Evolutionary conservation across 2,797 vertebrate genomes (phyloP), one percentile per base, ranked within the genome.

Genomic region (Clarias laeviceps): DNA sequence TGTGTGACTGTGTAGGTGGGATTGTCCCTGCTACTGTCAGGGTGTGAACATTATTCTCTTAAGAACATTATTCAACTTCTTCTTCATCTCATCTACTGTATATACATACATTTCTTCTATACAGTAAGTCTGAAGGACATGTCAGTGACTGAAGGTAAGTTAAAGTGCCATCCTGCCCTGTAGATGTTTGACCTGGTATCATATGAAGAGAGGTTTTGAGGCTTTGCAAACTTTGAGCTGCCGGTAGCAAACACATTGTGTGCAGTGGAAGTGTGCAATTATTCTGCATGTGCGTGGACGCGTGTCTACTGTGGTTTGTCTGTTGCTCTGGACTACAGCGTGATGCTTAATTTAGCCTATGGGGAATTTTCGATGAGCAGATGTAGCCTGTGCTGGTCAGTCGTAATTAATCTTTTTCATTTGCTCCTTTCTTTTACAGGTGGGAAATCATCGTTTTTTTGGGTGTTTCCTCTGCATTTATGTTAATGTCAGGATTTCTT

Each of bases 271-370:
- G 74, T 84, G 65, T 85, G 66, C 83, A 64, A 64, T 80, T 73
- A 65, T 8, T 37, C 59, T 27, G 50, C 66, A 50, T 84, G 82
- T 32, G 79, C 11, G 24, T 79, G 73, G 77, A 54, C 40, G n/a
- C 62, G 20, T 65, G 61, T 65, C 78, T 80, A 54, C 62, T 80
- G 79, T 80, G 79, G 79, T 50, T 80, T 80, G 40, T 80, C 79
- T 89, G 90, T 92, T 90, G 87, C 88, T 90, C 84, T 85, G 84
- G 87, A 88, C 85, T 86, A 82, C 84, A 88, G 86, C 66, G 24
- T 91, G 90, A 90, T 91, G 87, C 86, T 92, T 92, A 88, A 90
- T 93, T 93, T 92, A 91, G 90, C 91, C 92, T 89, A 89, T 84
- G 72, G 90, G 89, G 91, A 85, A 90, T 92, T 90, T 90, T 93